These are phyloP conservation scores for Umimayanthus kanabou DNA, from an alignment of 92 coral and sea anemone genomes.

Conservation along the genomic window DNA sequence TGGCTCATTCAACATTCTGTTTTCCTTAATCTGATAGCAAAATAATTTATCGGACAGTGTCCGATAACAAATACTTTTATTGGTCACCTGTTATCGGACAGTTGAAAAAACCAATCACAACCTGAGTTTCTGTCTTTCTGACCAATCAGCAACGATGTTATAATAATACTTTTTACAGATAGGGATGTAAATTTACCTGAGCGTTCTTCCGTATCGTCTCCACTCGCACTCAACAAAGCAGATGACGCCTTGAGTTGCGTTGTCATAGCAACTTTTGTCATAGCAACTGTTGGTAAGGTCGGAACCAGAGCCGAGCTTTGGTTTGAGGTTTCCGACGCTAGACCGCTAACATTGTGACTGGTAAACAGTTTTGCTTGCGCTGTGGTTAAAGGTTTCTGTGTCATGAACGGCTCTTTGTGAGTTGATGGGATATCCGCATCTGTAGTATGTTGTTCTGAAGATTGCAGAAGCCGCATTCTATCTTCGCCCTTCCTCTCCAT, in stretches of 20 bases:
- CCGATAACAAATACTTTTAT: no score
- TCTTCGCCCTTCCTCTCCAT: neutral
- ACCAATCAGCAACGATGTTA: no score
- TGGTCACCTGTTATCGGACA: no score
- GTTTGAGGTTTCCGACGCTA: neutral
- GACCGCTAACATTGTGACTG: neutral
- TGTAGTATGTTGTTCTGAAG: neutral
- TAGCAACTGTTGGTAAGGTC: constrained; percentile 9
- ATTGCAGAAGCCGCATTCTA: neutral
- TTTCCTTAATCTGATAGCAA: no score
- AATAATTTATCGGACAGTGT: no score
- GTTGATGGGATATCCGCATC: neutral
- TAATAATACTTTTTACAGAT: no score
- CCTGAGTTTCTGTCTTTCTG: no score
- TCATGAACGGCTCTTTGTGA: neutral
- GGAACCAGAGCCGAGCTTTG: neutral
- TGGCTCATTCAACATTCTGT: no score
- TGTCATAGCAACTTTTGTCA: constrained; percentile 1
- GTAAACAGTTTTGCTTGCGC: neutral
- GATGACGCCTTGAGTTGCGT: neutral
- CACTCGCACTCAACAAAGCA: neutral
- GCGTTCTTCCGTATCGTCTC: neutral
- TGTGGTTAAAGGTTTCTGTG: neutral
- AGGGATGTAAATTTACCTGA: neutral
- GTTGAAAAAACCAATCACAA: no score